Evolutionary conservation across 2,797 vertebrate species (phyloP), one percentile per base, ranked within the genome.

Genomic region (Antennarius maculatus): DNA sequence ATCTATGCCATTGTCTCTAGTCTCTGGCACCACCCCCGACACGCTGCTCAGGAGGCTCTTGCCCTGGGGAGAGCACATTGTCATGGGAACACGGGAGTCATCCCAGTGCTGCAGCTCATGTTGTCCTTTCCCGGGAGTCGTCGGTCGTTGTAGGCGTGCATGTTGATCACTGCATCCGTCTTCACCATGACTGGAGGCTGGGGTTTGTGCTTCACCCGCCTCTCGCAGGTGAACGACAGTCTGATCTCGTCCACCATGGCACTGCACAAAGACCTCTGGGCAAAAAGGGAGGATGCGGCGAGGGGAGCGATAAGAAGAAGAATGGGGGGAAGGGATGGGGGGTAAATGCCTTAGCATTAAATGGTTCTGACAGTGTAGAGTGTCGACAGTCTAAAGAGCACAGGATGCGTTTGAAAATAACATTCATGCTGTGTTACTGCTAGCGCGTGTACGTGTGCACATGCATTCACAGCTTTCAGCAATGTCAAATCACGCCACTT

Each of bases 201-300:
- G 54, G 94, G 90, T 89, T 95, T 97, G 95, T 97, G 97, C 80
- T 97, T 99, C 92, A 98, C 95, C 29, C 96, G 95, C 54, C 95
- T 96, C 91, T 99, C 96, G 94, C 96, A 99, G 89, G 96, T 98
- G 86, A 99, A 97, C 23, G 98, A 97, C 92, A 97, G 94, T 82
- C 94, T 96, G 93, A 99, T 96, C 93, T 99, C 98, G 1, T 99
- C 95, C 17, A 95, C 95, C 94, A 99, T 81, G 79, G 96, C 95
- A 69, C 95, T 98, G 95, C 96, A 99, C 94, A 99, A 97, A 93
- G 98, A 99, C 88, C 98, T 96, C 98, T 99, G 95, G 87, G 92
- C 88, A 65, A 88, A 88, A 81, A 86, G 91, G 88, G 86, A 83
- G 81, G 74, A 76, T 77, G 81, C 74, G 81, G 83, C 84, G 75